Evolutionary conservation across 2,113 vertebrate species (phyloP).

Genomic region (Coptodon rendalli): DNA sequence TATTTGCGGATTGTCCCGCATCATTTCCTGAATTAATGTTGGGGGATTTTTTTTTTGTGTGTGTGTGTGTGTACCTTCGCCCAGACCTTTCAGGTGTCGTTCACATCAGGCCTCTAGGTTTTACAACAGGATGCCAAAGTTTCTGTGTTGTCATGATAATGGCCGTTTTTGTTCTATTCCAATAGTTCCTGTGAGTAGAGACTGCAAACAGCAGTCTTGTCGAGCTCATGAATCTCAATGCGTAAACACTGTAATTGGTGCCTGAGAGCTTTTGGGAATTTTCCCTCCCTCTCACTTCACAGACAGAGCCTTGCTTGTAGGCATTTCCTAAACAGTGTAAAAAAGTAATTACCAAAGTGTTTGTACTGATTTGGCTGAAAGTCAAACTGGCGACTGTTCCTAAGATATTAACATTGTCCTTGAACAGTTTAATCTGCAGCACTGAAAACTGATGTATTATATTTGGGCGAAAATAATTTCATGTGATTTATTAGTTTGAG

Average conservation of each 20-base stretch:
- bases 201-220: conserved; percentile 7
- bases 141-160: conserved; percentile 15
- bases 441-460: conserved; percentile 3
- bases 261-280: conserved; percentile 27
- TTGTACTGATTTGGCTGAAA: conserved; percentile 14
- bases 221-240: conserved; percentile 45
- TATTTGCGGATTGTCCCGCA: neutral
- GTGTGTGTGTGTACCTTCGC: neutral
- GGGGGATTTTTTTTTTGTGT: neutral
- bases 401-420: neutral
- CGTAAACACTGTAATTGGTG: conserved; percentile 38
- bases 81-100: neutral
- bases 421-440: neutral
- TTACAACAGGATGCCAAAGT: neutral
- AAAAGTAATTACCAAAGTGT: conserved; percentile 35
- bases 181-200: neutral
- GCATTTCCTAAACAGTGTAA: conserved; percentile 25
- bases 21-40: neutral
- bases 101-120: neutral
- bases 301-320: neutral
- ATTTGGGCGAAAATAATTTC: neutral
- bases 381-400: conserved; percentile 6
- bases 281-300: conserved; percentile 7
- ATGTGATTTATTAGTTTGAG: neutral
- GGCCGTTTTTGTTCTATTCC: neutral